Evolutionary conservation across 2,113 vertebrate species (phyloP), one percentile per base, ranked within the genome.

Genomic region (Boleophthalmus pectinirostris): DNA sequence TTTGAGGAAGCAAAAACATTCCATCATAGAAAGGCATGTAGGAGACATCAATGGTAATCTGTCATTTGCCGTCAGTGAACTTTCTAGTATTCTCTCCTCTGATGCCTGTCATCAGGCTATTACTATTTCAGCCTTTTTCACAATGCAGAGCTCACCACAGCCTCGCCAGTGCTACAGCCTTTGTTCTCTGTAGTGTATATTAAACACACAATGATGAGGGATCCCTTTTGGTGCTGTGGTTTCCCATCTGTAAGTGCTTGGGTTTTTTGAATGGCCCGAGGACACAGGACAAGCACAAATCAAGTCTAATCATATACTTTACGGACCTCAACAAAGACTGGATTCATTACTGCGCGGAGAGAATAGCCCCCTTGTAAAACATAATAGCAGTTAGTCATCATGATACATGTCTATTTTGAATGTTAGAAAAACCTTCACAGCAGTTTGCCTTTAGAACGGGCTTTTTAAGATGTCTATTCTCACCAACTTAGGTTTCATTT

Each of bases 121-220:
- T 29, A 29, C 29, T 29, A 29, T 29, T 29, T 29, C 29, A 29
- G 29, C 29, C 29, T 91, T 92, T 94, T 94, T 94, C 92, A 95
- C 88, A 89, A 90, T 94, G 93, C 85, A 87, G 89, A 91, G 90
- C 87, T 86, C 70, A 90, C 94, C 91, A 86, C 93, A 89, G 89
- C 65, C 88, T 80, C 14, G 9, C 38, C 7, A 43, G 38, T 43
- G 38, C 38, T 43, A 43, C 49, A 20, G 82, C 77, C 89, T 93
- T 92, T 93, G 89, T 92, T 92, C 91, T 93, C 91, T 89, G 86
- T 58, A 58, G 23, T 58, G 56, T 87, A 75, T 85, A 92, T 88
- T 87, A 88, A 91, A 91, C 81, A 83, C 83, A 81, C 81, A 81
- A 86, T 79, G 78, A 77, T 87, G 88, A 89, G 85, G 79, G 82